Evolutionary conservation across 2,113 vertebrate species (phyloP), one percentile per base, ranked within the genome.

Genomic region (Candoia aspera): DNA sequence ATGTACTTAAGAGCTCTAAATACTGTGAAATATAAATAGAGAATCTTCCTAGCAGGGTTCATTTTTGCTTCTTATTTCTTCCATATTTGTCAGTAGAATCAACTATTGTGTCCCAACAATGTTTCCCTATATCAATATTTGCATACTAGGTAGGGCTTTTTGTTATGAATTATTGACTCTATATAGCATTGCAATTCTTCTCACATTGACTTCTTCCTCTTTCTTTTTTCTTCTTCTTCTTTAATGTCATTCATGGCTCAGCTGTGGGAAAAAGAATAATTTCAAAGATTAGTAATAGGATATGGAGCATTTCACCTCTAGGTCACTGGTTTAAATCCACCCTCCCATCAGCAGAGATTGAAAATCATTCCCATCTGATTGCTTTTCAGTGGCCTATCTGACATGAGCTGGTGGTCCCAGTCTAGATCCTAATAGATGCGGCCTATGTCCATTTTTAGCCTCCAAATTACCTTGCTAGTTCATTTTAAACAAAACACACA

Each of bases 301-400:
- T 89, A 89, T 89, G 88, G 91, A 92, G 58, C 87, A 89, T 89
- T 92, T 92, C 91, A 92, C 91, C 91, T 92, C 58, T 89, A 92
- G 91, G 91, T 92, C 91, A 92, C 58, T 92, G 79, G 79, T 92
- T 92, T 92, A 88, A 92, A 92, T 68, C 91, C 91, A 89, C 87
- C 91, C 87, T 92, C 87, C 91, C 89, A 59, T 92, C 91, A 89
- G 79, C 49, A 55, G 87, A 89, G 91, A 92, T 92, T 92, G 91
- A 92, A 92, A 92, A 92, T 92, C 73, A 92, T 92, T 92, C 87
- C 91, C 87, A 92, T 92, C 89, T 92, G 91, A 92, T 92, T 92
- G 91, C 91, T 92, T 92, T 92, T 92, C 87, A 55, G 79, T 89
- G 87, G 87, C 91, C 91, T 92, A 89, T 89, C 87, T 89, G 87